phyloP scores from a whole-genome alignment of 2,113 vertebrate species.

The Brevimyrus niger region DNA sequence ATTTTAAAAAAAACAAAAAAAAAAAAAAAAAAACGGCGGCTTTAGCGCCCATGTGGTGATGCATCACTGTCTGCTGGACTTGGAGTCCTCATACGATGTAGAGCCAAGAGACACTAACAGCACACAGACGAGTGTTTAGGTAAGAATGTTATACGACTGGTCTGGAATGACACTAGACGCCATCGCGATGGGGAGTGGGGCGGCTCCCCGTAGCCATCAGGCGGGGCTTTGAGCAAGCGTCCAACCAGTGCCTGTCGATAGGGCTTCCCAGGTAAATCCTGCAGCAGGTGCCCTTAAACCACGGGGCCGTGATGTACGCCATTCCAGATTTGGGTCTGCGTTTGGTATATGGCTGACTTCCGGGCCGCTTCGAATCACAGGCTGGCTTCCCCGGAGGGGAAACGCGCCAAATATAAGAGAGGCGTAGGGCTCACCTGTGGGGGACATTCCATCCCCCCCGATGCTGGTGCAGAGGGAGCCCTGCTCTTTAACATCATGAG shows the following conservation, averaged over 20 bases:
- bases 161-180: not conserved
- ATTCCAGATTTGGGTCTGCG: not conserved
- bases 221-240: not conserved
- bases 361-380: not conserved
- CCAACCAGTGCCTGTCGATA: not conserved
- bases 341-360: not conserved
- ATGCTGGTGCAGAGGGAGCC: not conserved
- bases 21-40: not conserved
- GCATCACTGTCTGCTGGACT: not conserved
- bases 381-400: not conserved
- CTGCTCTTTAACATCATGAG: slow-evolving; percentile 1
- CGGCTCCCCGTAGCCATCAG: not conserved
- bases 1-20: not conserved
- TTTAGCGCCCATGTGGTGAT: not conserved
- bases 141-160: not conserved
- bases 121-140: slow-evolving; percentile 3
- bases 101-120: slow-evolving; percentile 4
- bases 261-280: not conserved
- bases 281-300: not conserved
- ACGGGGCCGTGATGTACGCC: not conserved
- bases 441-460: not conserved
- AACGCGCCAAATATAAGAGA: not conserved
- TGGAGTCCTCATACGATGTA: not conserved
- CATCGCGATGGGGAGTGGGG: not conserved
- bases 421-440: not conserved